A percentile compares a stretch with the other conserved stretches of the same genome.
These are phyloP conservation scores for Xylocopa sonorina DNA, from an alignment of 1,140 invertebrate genomes.

Conservation along the genomic window DNA sequence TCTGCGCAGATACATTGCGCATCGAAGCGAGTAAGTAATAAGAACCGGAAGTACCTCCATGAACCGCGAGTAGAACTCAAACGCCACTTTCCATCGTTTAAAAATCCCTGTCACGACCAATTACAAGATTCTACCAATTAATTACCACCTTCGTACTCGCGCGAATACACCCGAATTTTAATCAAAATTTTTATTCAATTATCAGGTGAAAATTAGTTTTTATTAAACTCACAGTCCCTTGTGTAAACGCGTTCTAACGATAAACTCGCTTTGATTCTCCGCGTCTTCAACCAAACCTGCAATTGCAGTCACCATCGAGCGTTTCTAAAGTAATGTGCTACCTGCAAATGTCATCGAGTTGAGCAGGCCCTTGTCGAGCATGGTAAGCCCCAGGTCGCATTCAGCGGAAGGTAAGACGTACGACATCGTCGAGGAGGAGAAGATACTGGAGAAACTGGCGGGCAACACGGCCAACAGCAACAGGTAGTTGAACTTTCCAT, in stretches of 20 bases:
- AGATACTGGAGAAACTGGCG: conserved; percentile 73
- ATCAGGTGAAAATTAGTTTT: no score
- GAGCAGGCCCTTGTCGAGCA: conserved; percentile 75
- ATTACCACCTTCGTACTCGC: conserved; percentile 17
- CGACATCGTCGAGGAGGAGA: conserved; percentile 73
- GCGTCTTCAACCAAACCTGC: conserved; percentile 39
- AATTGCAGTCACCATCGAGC: conserved; percentile 25
- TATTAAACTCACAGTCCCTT: no score
- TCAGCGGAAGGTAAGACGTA: conserved; percentile 76
- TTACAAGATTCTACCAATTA: conserved; percentile 24
- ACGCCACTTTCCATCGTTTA: not conserved
- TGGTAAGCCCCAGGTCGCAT: conserved; percentile 73
- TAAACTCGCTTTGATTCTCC: conserved; percentile 48
- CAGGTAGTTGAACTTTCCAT: conserved; percentile 77
- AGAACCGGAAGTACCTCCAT: no score
- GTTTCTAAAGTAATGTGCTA: conserved; percentile 47
- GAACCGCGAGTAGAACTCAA: not conserved
- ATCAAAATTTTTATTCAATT: no score
- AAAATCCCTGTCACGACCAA: not conserved
- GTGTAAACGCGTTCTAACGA: conserved; percentile 33
- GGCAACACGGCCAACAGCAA: conserved; percentile 73
- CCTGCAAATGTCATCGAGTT: conserved; percentile 80
- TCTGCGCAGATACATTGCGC: no score
- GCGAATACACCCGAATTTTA: no score
- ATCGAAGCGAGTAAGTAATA: no score